Evolutionary conservation across 2,113 vertebrate genomes (phyloP), one percentile per base, ranked within the genome.

Genomic region (Zosterops borbonicus): DNA sequence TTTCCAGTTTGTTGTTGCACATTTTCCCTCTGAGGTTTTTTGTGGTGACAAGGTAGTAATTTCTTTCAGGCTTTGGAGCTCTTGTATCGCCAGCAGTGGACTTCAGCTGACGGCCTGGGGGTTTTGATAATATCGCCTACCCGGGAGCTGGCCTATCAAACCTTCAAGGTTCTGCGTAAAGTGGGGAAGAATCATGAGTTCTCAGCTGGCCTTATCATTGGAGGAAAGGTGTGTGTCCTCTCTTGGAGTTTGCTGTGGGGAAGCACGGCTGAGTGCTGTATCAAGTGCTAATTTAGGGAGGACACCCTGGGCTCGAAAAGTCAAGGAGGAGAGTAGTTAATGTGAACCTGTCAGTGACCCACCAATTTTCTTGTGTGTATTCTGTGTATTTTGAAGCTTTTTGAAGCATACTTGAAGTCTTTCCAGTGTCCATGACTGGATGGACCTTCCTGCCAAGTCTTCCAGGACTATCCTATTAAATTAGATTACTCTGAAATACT

Each of bases 151-250:
- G 99, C 99, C 0, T 99, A 99, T 96, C 99, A 99, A 92, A 99
- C 99, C 25, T 99, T 99, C 92, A 98, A 99, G 81, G 98, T 99
- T 65, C 97, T 99, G 55, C 98, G 99, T 47, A 99, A 98, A 97
- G 98, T 99, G 44, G 99, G 99, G 19, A 99, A 98, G 96, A 99
- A 99, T 89, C 99, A 99, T 29, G 99, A 99, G 19, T 99, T 99
- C 94, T 99, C 99, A 21, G 99, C 99, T 29, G 99, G 99, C 31
- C 99, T 99, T 58, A 91, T 99, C 90, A 99, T 99, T 90, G 99
- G 99, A 50, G 99, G 99, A 35, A 99, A 99, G 98, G 98, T 99
- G 53, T 50, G 96, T 59, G 95, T 90, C 17, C 20, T 82, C 35
- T 84, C 58, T 37, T 64, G 20, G 49, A 42, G 13, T 42, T 60